Base-by-base conservation (phyloP, 2,113 vertebrate species). In the Vireo altiloquus region DNA sequence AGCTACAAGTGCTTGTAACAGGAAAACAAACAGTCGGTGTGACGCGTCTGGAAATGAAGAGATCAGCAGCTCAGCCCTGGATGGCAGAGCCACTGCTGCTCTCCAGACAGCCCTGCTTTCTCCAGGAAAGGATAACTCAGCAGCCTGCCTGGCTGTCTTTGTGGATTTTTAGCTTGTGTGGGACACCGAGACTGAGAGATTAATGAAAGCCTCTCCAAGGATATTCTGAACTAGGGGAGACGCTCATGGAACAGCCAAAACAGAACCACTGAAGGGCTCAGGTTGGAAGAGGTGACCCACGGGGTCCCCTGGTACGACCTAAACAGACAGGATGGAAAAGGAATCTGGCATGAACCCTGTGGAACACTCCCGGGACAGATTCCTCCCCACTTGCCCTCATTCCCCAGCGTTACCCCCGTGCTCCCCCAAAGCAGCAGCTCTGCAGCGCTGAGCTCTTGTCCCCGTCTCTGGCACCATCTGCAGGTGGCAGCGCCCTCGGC, bases 401-500 rank as follows among this genome's bases (percentile, higher is more conserved):
- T 35, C 56, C 30, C 24, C 19, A 3, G 30, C 4, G 7, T 6
- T 7, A 3, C 8, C 28, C 79, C 21, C 59, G 44, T 2, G 53
- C 40, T 72, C 5, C 31, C 37, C 31, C 31, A 0, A 4, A 33
- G 69, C 77, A 4, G 69, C 60, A 2, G 70, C 82, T 28, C 82
- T 1, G 49, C 42, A 1, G 54, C 57, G 15, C 72, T 0, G 30
- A 2, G 30, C 89, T 46, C 88, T 95, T 96, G 82, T 57, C 85
- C 40, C 39, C 74, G 89, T 21, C 92, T 93, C 91, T 96, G 97
- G 97, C 96, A 96, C 97, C 97, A 96, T 63, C 98, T 98, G 96
- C 96, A 69, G 98, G 89, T 42, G 9, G 64, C 46, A 8, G 42
- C 7, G 49, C 59, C 87, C 28, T 1, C 31, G 10, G 15, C 89